Evolutionary conservation across 53 echinoderm and acorn worm genomes (phyloP).

Genomic region (Astropecten irregularis): DNA sequence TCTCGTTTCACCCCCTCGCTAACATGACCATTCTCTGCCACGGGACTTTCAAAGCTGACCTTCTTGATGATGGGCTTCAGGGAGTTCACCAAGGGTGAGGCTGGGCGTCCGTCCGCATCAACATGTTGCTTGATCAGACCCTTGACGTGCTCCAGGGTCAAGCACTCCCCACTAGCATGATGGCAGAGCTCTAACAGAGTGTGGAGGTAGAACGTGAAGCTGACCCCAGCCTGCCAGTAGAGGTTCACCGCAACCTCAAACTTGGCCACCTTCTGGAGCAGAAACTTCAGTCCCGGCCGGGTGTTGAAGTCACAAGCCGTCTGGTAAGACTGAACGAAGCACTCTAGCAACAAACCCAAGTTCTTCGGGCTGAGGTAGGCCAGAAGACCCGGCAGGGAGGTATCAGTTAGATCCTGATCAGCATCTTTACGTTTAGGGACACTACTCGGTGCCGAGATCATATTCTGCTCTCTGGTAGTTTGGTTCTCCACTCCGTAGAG

Average conservation of each 20-base stretch:
- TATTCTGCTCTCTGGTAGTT: constrained; percentile 71
- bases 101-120: not conserved
- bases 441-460: constrained; percentile 60
- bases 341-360: constrained; percentile 90
- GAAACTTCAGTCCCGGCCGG: constrained; percentile 95
- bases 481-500: constrained; percentile 93
- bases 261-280: constrained; percentile 98
- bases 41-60: constrained; percentile 26
- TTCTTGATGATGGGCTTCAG: constrained; percentile 24
- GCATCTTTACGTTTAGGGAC: not conserved
- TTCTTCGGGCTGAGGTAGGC: constrained; percentile 92
- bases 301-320: constrained; percentile 94
- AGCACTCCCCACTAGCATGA: constrained; percentile 75
- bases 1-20: constrained; percentile 25
- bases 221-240: constrained; percentile 97
- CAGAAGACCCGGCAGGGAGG: constrained; percentile 91
- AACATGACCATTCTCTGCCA: constrained; percentile 26
- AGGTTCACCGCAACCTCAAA: constrained; percentile 95
- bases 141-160: constrained; percentile 76
- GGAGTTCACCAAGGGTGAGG: constrained; percentile 1
- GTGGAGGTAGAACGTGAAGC: constrained; percentile 98
- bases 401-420: constrained; percentile 52
- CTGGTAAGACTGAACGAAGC: constrained; percentile 95
- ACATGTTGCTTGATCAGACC: constrained; percentile 52
- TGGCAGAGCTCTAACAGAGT: constrained; percentile 95